phyloP scores from a whole-genome alignment of 1,140 invertebrate genomes.

The Micrasema minimum region DNA sequence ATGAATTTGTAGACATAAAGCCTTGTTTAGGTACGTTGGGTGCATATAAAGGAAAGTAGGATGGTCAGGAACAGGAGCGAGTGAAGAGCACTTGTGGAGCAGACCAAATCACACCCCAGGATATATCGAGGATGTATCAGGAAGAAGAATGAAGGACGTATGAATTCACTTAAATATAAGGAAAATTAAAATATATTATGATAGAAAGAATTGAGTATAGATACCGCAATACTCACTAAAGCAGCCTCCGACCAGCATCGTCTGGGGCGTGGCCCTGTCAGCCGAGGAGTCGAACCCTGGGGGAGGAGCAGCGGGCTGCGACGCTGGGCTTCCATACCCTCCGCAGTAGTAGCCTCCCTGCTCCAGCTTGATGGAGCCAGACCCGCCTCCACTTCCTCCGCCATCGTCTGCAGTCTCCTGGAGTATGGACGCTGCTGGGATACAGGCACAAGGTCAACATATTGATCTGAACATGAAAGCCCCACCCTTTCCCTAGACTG shows the following conservation, averaged over 20 bases:
- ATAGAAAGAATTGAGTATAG: constrained; percentile 4
- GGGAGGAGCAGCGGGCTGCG: constrained; percentile 58
- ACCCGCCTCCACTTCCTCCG: constrained; percentile 60
- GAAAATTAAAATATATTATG: not conserved
- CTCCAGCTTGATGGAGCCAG: constrained; percentile 91
- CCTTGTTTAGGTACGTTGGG: too few relatives aligned
- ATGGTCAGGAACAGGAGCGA: too few relatives aligned
- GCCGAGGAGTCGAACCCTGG: constrained; percentile 59
- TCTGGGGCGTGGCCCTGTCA: constrained; percentile 64
- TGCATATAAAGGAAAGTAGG: too few relatives aligned
- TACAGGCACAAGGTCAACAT: constrained; percentile 57
- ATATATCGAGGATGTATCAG: not conserved
- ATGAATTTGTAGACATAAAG: too few relatives aligned
- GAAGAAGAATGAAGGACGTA: not conserved
- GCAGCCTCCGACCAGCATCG: constrained; percentile 64
- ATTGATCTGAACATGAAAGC: too few relatives aligned
- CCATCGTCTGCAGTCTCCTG: constrained; percentile 82
- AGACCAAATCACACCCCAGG: too few relatives aligned
- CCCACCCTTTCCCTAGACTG: too few relatives aligned
- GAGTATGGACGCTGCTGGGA: constrained; percentile 90
- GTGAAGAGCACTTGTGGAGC: too few relatives aligned
- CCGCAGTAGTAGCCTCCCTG: constrained; percentile 91
- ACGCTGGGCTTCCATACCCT: constrained; percentile 85
- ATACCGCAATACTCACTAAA: constrained; percentile 61
- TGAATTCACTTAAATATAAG: not conserved